These are phyloP conservation scores for Corydoras sp. DNA, from an alignment of 2,113 vertebrate genomes.

Conservation along the genomic window DNA sequence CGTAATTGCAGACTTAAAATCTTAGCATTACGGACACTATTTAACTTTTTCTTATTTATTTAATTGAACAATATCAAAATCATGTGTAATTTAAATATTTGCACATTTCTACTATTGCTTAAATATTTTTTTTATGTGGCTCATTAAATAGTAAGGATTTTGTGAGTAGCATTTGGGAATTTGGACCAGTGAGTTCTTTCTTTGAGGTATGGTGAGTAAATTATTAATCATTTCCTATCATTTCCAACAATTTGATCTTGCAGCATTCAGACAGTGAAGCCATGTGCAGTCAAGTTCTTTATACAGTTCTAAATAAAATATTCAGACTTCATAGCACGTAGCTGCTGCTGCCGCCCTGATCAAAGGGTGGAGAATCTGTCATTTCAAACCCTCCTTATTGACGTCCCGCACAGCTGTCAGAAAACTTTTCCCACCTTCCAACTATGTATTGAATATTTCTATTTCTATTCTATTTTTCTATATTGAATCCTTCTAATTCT, in stretches of 20 bases:
- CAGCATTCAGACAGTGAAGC: slow-evolving; percentile 10
- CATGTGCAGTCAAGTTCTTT: slow-evolving; percentile 21
- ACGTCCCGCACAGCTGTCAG: slow-evolving; percentile 20
- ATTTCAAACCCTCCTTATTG: slow-evolving; percentile 15
- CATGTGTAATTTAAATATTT: no score
- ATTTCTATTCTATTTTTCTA: no score
- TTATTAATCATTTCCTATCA: neutral
- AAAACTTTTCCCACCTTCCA: slow-evolving; percentile 9
- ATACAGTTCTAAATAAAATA: slow-evolving; percentile 27
- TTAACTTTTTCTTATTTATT: no score
- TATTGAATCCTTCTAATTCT: no score
- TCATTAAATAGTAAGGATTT: no score
- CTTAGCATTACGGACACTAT: no score
- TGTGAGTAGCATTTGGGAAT: no score
- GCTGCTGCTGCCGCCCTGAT: neutral
- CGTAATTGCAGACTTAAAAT: no score
- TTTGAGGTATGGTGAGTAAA: neutral
- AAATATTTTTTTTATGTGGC: no score
- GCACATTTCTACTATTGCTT: no score
- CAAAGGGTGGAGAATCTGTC: slow-evolving; percentile 18
- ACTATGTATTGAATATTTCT: neutral
- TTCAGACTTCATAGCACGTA: neutral
- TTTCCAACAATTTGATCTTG: slow-evolving; percentile 5
- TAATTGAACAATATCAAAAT: no score
- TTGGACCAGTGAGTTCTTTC: no score